Evolutionary conservation across 2,113 vertebrate species (phyloP).

Genomic region (Leucosticte australis): DNA sequence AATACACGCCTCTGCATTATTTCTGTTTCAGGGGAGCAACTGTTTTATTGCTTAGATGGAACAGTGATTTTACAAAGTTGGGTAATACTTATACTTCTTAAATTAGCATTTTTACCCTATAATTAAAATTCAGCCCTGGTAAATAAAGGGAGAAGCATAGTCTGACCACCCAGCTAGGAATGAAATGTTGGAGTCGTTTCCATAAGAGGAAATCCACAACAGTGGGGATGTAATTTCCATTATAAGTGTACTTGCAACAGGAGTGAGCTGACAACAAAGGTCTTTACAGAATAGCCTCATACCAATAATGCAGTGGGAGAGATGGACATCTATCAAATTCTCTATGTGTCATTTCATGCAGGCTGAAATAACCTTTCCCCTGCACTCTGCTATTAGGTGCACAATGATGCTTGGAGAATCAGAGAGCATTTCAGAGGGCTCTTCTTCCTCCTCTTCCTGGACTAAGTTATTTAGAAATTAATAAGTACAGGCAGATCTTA

Average conservation of each 20-base stretch:
- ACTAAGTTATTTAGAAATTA: not conserved
- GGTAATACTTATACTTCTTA: not conserved
- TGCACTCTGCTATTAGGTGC: not conserved
- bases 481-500: not conserved
- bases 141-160: not conserved
- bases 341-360: accelerated
- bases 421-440: not conserved
- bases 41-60: not conserved
- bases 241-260: not conserved
- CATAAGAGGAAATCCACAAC: not conserved
- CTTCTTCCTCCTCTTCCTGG: not conserved
- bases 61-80: not conserved
- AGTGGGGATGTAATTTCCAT: not conserved
- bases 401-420: not conserved
- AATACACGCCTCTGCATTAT: not conserved
- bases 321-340: not conserved
- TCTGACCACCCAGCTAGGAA: not conserved
- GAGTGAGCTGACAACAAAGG: not conserved
- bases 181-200: not conserved
- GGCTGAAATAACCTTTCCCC: not conserved
- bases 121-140: not conserved
- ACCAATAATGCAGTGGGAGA: not conserved
- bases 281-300: not conserved
- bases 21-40: not conserved
- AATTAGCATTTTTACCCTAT: not conserved